These are phyloP conservation scores for Ceraclea dissimilis DNA, from an alignment of 2,888 invertebrate species.

Conservation along the genomic window DNA sequence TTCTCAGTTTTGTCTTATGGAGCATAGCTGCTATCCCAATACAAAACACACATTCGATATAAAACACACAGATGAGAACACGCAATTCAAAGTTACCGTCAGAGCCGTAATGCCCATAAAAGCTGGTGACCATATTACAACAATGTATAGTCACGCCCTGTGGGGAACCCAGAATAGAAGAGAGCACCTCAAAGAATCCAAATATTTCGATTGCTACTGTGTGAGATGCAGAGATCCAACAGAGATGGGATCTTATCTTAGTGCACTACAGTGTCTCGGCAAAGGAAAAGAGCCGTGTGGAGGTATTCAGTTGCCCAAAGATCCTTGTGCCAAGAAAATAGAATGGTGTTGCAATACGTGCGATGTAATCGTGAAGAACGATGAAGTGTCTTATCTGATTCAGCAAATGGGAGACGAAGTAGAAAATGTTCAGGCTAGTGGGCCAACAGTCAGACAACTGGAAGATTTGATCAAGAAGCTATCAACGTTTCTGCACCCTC, in stretches of 20 bases:
- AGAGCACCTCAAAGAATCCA: conserved; percentile 68
- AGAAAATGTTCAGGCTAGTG: conserved; percentile 55
- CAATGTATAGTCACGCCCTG: conserved; percentile 81
- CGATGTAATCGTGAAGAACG: conserved; percentile 53
- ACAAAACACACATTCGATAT: conserved; percentile 64
- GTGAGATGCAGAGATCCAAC: conserved; percentile 71
- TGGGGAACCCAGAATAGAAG: conserved; percentile 80
- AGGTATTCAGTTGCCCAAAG: conserved; percentile 61
- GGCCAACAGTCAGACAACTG: conserved; percentile 52
- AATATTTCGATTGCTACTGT: conserved; percentile 72
- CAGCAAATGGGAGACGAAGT: conserved; percentile 72
- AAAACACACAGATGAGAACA: conserved; percentile 43
- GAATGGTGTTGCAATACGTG: conserved; percentile 75
- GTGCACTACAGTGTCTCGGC: conserved; percentile 60
- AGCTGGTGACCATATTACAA: conserved; percentile 67
- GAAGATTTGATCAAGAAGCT: conserved; percentile 61
- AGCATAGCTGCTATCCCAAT: conserved; percentile 76
- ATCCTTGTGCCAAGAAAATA: conserved; percentile 61
- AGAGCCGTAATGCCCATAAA: conserved; percentile 58
- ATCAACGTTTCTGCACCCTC: conserved; percentile 68
- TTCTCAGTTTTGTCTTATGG: conserved; percentile 68
- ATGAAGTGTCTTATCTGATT: conserved; percentile 59
- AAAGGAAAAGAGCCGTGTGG: conserved; percentile 51
- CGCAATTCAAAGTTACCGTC: conserved; percentile 58
- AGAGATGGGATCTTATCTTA: conserved; percentile 68